Conservation (phyloP, 1,140 invertebrate genomes). For the Acyrthosiphon pisum region DNA sequence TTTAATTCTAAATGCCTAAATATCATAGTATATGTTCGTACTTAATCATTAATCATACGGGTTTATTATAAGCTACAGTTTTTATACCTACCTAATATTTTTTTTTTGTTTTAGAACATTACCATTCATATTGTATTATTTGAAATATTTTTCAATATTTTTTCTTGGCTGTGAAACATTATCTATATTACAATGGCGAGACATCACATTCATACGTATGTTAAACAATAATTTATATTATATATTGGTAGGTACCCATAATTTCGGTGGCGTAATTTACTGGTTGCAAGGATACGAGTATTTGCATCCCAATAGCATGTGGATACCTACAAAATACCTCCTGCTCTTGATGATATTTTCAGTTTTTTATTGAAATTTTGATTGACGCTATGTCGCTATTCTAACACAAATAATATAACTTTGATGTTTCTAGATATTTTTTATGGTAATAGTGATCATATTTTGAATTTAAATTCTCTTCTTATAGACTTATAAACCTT, state of each 20-base stretch:
- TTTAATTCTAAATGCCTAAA: not conserved
- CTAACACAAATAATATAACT: too few species aligned
- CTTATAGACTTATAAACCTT: too few species aligned
- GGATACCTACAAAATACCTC: too few species aligned
- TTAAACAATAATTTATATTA: not conserved
- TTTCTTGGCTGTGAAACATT: conserved; percentile 75
- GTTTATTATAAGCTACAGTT: not conserved
- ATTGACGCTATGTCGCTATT: too few species aligned
- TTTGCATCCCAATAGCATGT: not conserved
- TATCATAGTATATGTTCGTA: not conserved
- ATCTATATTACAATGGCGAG: conserved; percentile 73
- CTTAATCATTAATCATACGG: not conserved
- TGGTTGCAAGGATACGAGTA: not conserved
- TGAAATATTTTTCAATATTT: conserved; percentile 73
- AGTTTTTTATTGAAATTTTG: too few species aligned
- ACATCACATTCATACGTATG: conserved; percentile 69
- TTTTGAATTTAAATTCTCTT: too few species aligned
- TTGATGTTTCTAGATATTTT: too few species aligned
- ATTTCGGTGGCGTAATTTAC: not conserved
- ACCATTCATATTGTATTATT: conserved; percentile 66
- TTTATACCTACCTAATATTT: not conserved
- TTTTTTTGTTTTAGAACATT: conserved; percentile 61
- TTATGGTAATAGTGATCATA: too few species aligned
- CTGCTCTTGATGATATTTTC: too few species aligned
- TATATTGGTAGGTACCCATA: not conserved